These are phyloP conservation scores for Miichthys miiuy DNA, from an alignment of 2,797 vertebrate genomes.

Conservation along the genomic window DNA sequence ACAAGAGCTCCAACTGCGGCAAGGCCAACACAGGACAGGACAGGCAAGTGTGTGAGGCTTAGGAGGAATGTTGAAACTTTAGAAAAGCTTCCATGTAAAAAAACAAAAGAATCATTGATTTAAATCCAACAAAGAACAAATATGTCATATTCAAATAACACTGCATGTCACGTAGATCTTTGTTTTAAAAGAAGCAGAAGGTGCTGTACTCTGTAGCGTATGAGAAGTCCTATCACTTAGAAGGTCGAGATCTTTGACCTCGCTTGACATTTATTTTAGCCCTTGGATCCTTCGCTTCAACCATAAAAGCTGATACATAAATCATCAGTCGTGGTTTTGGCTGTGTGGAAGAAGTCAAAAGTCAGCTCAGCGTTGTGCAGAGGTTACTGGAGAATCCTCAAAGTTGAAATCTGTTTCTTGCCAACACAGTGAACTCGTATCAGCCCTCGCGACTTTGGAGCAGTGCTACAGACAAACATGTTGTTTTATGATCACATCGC, in stretches of 20 bases:
- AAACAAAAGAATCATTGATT: not conserved
- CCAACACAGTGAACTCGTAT: constrained; percentile 41
- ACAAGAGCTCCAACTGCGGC: constrained; percentile 1
- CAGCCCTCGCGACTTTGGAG: constrained; percentile 11
- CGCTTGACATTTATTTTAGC: constrained; percentile 10
- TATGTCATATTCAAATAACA: not conserved
- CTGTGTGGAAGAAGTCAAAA: constrained; percentile 39
- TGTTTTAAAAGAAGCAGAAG: constrained; percentile 1
- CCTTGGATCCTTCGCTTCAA: constrained; percentile 6
- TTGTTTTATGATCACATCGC: constrained; percentile 11
- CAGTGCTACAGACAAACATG: constrained; percentile 6
- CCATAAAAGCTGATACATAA: constrained; percentile 31
- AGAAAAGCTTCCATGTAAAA: not conserved
- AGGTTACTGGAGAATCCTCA: constrained; percentile 21
- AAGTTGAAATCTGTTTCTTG: constrained; percentile 40
- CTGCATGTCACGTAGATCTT: not conserved
- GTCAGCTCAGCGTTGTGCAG: constrained; percentile 28
- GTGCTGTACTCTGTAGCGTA: not conserved
- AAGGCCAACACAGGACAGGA: not conserved
- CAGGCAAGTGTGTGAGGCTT: not conserved
- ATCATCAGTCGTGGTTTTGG: constrained; percentile 17
- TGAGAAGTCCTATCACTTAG: constrained; percentile 21
- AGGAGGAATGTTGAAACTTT: not conserved
- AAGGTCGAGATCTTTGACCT: constrained; percentile 7
- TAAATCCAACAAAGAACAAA: not conserved